These are phyloP conservation scores for Drosophila atripex DNA, from an alignment of 2,888 invertebrate species.

Conservation along the genomic window DNA sequence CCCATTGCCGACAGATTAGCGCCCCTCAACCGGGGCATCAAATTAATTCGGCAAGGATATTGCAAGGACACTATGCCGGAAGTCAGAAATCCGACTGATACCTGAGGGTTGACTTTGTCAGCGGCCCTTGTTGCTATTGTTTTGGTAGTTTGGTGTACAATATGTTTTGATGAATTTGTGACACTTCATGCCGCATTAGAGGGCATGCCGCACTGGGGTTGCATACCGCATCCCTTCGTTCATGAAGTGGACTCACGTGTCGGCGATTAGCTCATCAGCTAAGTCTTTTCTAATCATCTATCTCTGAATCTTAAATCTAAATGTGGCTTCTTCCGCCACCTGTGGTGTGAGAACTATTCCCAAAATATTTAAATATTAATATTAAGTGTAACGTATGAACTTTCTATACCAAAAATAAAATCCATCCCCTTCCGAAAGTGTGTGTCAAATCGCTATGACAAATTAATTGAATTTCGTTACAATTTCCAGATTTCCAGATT, in stretches of 20 bases:
- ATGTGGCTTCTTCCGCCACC: slow-evolving; percentile 50
- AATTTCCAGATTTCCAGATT: slow-evolving; percentile 50
- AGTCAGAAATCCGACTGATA: slow-evolving; percentile 9
- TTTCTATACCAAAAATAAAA: not conserved
- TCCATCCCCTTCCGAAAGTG: slow-evolving; percentile 11
- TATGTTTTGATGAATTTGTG: slow-evolving; percentile 80
- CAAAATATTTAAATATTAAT: not conserved
- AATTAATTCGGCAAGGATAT: slow-evolving; percentile 61
- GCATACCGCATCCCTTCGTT: slow-evolving; percentile 28
- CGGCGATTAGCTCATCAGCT: slow-evolving; percentile 67
- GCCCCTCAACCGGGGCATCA: slow-evolving; percentile 37
- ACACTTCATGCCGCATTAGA: slow-evolving; percentile 81
- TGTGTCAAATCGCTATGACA: slow-evolving; percentile 69
- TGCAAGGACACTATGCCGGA: slow-evolving; percentile 28
- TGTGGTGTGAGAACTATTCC: slow-evolving; percentile 57
- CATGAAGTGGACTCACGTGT: slow-evolving; percentile 79
- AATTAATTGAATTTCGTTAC: slow-evolving; percentile 68
- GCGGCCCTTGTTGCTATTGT: slow-evolving; percentile 47
- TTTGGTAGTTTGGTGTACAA: slow-evolving; percentile 55
- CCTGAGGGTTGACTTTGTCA: slow-evolving; percentile 30
- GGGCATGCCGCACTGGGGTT: slow-evolving; percentile 38
- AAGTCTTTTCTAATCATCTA: slow-evolving; percentile 13
- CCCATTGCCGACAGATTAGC: slow-evolving; percentile 68
- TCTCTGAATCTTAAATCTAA: slow-evolving; percentile 2
- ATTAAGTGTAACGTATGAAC: slow-evolving; percentile 8